Evolutionary conservation across 2,113 vertebrate genomes (phyloP).

Genomic region (Forbesichthys agassizii): DNA sequence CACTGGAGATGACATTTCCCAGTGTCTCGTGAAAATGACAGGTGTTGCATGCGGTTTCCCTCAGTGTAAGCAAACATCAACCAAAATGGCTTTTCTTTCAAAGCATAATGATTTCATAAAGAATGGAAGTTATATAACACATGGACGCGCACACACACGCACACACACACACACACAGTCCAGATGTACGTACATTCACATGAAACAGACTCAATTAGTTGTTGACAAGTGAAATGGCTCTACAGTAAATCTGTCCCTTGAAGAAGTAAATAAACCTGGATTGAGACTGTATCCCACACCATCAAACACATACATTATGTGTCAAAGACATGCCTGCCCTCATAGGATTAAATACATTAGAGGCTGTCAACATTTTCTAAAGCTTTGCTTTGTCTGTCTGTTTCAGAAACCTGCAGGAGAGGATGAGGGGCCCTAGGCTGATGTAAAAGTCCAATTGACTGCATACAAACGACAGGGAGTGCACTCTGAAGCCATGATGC

Average conservation of each 20-base stretch:
- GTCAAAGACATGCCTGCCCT: background rate
- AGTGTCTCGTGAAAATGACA: no score
- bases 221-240: background rate
- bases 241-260: background rate
- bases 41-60: no score
- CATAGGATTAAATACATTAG: background rate
- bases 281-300: no score
- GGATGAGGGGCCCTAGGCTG: slow-evolving; percentile 39
- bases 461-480: background rate
- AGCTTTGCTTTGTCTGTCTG: slow-evolving; percentile 30
- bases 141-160: no score
- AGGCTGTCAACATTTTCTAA: slow-evolving; percentile 23
- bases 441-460: slow-evolving; percentile 23
- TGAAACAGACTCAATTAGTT: slow-evolving; percentile 10
- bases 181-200: slow-evolving; percentile 6
- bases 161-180: no score
- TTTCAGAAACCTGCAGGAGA: slow-evolving; percentile 52
- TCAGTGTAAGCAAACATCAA: no score
- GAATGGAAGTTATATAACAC: background rate
- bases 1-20: no score
- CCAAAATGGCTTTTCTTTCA: no score
- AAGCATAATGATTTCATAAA: background rate
- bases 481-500: slow-evolving; percentile 54
- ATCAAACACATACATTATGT: no score
- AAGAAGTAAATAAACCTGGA: no score